These are phyloP conservation scores for Luperina nickerlii DNA, from an alignment of 2,888 invertebrate genomes.

Conservation along the genomic window DNA sequence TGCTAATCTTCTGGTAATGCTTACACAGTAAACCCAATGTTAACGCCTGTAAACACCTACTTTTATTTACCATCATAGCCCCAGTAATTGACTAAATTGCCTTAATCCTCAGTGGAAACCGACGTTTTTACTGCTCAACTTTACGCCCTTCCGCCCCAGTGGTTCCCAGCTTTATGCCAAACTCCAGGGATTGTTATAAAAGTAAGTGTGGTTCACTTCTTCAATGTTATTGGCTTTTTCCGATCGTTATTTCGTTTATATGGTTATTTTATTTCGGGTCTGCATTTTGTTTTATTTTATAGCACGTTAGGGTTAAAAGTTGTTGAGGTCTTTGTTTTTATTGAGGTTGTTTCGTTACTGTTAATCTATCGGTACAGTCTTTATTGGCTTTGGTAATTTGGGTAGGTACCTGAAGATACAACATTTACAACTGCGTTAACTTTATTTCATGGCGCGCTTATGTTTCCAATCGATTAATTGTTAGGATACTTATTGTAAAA, in stretches of 20 bases:
- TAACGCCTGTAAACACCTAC: constrained; percentile 29
- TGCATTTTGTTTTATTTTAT: constrained; percentile 56
- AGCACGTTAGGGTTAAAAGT: constrained; percentile 31
- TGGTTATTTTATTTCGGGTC: constrained; percentile 56
- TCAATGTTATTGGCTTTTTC: constrained; percentile 55
- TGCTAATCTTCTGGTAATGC: background rate
- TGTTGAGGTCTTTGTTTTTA: constrained; percentile 52
- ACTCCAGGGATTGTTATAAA: constrained; percentile 55
- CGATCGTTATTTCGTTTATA: constrained; percentile 60
- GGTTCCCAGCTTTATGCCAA: constrained; percentile 40
- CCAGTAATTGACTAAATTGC: constrained; percentile 54
- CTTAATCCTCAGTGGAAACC: constrained; percentile 44
- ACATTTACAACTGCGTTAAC: background rate
- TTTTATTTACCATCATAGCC: constrained; percentile 33
- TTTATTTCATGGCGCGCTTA: background rate
- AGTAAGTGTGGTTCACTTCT: constrained; percentile 59
- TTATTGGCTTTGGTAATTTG: constrained; percentile 11
- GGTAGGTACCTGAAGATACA: background rate
- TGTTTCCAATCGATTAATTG: background rate
- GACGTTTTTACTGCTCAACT: constrained; percentile 54
- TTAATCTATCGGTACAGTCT: constrained; percentile 5
- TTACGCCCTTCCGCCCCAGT: constrained; percentile 43
- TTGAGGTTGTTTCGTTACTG: constrained; percentile 22
- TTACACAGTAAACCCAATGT: constrained; percentile 12
- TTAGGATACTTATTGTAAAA: no score